phyloP scores from a whole-genome alignment of 2,888 invertebrate species.

The Caenorhabditis sulstoni region DNA sequence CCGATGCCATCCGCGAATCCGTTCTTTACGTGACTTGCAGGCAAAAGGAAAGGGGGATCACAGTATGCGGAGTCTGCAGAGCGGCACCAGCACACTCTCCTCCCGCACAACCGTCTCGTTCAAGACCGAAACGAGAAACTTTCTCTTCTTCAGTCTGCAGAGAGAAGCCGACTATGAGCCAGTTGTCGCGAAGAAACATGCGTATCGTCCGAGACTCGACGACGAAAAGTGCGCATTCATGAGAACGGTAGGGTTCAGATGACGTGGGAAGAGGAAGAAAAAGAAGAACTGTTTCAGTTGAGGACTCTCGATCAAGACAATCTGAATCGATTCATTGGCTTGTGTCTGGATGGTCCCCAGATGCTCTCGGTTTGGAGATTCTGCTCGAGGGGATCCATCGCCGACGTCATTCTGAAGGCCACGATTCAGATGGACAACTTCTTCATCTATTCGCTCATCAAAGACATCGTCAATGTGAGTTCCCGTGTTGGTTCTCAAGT shows the following conservation, averaged over 20 bases:
- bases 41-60: constrained; percentile 43
- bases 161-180: constrained; percentile 48
- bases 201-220: constrained; percentile 41
- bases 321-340: constrained; percentile 75
- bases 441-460: constrained; percentile 76
- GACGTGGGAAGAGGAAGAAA: neutral
- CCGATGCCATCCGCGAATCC: neutral
- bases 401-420: constrained; percentile 56
- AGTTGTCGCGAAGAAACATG: constrained; percentile 61
- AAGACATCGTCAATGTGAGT: constrained; percentile 72
- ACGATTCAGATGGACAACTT: constrained; percentile 74
- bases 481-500: too few relatives aligned
- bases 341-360: constrained; percentile 72
- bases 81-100: constrained; percentile 61
- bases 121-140: constrained; percentile 58
- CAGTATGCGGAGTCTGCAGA: constrained; percentile 64
- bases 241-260: constrained; percentile 52
- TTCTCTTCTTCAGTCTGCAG: constrained; percentile 53
- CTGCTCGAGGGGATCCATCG: constrained; percentile 70
- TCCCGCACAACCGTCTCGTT: constrained; percentile 58
- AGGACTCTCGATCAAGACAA: constrained; percentile 72
- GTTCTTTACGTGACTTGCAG: neutral
- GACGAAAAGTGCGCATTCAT: constrained; percentile 53
- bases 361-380: constrained; percentile 74
- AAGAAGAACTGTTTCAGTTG: constrained; percentile 62